Conservation (phyloP, 2,888 invertebrate species). For the Oligia latruncula region DNA sequence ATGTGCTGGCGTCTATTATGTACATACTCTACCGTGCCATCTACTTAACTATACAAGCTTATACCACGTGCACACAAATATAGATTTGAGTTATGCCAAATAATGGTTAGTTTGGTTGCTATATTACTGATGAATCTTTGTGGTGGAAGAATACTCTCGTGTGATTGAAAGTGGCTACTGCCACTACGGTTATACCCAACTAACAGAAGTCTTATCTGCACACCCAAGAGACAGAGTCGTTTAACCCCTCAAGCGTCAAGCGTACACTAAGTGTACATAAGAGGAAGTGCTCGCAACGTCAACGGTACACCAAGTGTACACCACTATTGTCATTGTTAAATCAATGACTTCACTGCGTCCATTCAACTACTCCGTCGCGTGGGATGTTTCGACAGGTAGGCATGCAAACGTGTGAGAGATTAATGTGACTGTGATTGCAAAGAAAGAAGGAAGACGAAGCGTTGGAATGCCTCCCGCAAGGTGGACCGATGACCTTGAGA, state of each 20-base stretch:
- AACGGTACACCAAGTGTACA: too few species aligned
- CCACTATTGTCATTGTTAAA: too few species aligned
- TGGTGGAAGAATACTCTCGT: too few species aligned
- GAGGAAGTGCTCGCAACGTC: too few species aligned
- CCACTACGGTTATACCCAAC: neutral
- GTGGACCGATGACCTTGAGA: neutral
- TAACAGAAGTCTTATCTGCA: neutral
- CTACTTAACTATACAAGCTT: neutral
- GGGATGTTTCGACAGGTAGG: too few species aligned
- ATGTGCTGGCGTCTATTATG: too few species aligned
- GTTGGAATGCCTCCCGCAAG: neutral
- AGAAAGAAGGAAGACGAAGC: neutral
- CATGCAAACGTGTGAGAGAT: too few species aligned
- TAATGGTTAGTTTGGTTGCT: neutral
- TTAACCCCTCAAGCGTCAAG: neutral
- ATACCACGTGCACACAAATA: neutral
- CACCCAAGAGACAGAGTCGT: neutral
- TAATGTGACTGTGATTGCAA: neutral
- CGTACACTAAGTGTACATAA: too few species aligned
- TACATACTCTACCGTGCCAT: neutral
- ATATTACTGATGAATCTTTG: neutral
- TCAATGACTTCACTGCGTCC: too few species aligned
- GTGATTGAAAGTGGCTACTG: neutral
- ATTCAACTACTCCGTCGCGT: too few species aligned
- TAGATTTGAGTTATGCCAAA: neutral